Percentiles rank a stretch among this genome's conserved stretches.
Conservation (phyloP, 2,888 invertebrate species). For the Erpobdella octoculata region DNA sequence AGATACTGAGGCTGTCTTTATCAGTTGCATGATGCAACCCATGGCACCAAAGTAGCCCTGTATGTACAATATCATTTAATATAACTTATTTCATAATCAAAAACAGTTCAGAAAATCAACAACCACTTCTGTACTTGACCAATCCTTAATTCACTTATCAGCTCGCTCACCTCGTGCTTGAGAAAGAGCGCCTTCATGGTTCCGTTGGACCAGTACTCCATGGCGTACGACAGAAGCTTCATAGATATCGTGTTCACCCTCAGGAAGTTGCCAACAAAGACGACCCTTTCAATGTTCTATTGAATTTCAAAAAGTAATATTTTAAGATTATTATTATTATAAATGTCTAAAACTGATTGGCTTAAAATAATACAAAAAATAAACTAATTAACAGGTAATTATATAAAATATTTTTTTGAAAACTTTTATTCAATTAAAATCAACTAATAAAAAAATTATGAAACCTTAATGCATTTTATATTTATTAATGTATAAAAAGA, state of each 20-base stretch:
- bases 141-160: not conserved
- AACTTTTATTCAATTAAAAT: no score
- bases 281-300: slow-evolving; percentile 25
- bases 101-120: not conserved
- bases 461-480: no score
- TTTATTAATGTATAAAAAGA: no score
- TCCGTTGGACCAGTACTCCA: slow-evolving; percentile 23
- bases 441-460: no score
- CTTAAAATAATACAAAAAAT: no score
- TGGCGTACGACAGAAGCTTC: slow-evolving; percentile 24
- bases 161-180: slow-evolving; percentile 8
- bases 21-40: slow-evolving; percentile 46
- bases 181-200: slow-evolving; percentile 23
- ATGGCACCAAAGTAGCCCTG: slow-evolving; percentile 53
- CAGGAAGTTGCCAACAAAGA: slow-evolving; percentile 23
- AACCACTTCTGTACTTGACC: not conserved
- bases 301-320: no score
- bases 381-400: no score
- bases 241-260: slow-evolving; percentile 22
- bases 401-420: no score
- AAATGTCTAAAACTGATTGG: no score
- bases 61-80: not conserved
- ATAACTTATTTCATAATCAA: not conserved
- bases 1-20: slow-evolving; percentile 29
- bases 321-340: no score